Evolutionary conservation across 2,797 vertebrate genomes (phyloP).

Genomic region (Nannoperca obscura): DNA sequence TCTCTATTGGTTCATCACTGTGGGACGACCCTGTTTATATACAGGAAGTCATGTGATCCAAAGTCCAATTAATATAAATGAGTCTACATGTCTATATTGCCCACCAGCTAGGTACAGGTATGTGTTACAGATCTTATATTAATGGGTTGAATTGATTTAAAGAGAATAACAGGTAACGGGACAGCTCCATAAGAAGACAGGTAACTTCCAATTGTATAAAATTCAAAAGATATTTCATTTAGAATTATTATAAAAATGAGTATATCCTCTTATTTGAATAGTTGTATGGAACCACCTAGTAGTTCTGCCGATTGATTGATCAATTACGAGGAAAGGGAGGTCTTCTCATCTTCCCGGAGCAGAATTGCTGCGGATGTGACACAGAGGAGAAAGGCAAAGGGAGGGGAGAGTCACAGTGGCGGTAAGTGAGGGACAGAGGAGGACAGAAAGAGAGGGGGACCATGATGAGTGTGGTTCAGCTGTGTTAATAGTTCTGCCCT

Average conservation of each 20-base stretch:
- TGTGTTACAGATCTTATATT: background rate
- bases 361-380: conserved; percentile 30
- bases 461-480: conserved; percentile 69
- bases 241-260: background rate
- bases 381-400: conserved; percentile 9
- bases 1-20: too few species aligned
- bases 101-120: background rate
- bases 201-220: background rate
- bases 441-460: conserved; percentile 44
- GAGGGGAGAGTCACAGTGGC: conserved; percentile 11
- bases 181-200: background rate
- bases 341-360: conserved; percentile 30
- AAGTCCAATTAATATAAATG: background rate
- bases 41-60: background rate
- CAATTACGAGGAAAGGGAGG: background rate
- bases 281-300: background rate
- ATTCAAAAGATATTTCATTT: background rate
- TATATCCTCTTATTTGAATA: background rate
- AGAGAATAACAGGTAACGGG: background rate
- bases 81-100: background rate
- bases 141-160: background rate
- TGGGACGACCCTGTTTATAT: background rate
- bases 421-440: conserved; percentile 40
- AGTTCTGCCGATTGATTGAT: background rate
- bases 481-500: conserved; percentile 76